These are phyloP conservation scores for Mimachlamys varia DNA, from an alignment of 2,888 invertebrate genomes.

Conservation along the genomic window DNA sequence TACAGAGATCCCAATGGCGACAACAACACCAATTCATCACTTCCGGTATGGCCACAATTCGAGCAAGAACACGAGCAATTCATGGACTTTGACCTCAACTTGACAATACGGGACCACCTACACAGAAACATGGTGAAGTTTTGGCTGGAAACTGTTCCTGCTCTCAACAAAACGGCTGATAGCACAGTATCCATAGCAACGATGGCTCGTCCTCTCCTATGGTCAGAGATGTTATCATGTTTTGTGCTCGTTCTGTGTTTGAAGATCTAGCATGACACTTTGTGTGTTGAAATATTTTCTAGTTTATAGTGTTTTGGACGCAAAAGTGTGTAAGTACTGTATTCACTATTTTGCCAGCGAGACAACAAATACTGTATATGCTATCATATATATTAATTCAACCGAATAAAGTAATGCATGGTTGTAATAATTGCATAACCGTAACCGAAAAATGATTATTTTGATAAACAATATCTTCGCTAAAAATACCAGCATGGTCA, in stretches of 20 bases:
- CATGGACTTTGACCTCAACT: constrained; percentile 50
- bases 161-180: background rate
- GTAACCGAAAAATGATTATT: too few species aligned
- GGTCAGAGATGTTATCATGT: background rate
- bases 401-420: too few species aligned
- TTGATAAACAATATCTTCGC: too few species aligned
- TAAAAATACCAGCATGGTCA: too few species aligned
- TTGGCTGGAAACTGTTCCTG: constrained; percentile 49
- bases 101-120: constrained; percentile 42
- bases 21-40: background rate
- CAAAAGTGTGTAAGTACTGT: too few species aligned
- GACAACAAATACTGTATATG: too few species aligned
- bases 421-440: too few species aligned
- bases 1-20: constrained; percentile 54
- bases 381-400: too few species aligned
- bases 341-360: too few species aligned
- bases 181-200: background rate
- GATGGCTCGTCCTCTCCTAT: background rate
- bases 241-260: background rate
- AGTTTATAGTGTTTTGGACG: too few species aligned
- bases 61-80: constrained; percentile 37
- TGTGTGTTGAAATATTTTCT: too few species aligned
- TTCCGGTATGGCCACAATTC: constrained; percentile 52
- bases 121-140: constrained; percentile 53
- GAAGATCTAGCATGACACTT: background rate